These are phyloP conservation scores for Toxotes lorentzi DNA, from an alignment of 2,797 vertebrate species.

Conservation along the genomic window DNA sequence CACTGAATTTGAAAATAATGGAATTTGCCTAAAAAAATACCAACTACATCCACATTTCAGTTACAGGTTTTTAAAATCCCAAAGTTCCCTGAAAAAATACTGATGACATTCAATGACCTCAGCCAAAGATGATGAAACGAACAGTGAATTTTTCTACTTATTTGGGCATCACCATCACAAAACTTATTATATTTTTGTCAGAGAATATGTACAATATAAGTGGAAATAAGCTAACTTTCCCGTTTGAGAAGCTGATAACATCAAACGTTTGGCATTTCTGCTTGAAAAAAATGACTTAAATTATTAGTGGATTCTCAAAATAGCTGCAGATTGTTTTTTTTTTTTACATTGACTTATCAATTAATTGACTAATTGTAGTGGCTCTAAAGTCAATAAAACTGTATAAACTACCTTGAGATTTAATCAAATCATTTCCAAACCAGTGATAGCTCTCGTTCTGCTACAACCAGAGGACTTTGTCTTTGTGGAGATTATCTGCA, in stretches of 20 bases:
- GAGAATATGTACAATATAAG: neutral
- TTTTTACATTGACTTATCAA: neutral
- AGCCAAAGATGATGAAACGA: too few species aligned
- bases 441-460: neutral
- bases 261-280: neutral
- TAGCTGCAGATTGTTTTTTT: neutral
- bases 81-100: too few species aligned
- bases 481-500: conserved; percentile 15
- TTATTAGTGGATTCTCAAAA: neutral
- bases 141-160: too few species aligned
- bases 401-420: neutral
- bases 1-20: too few species aligned
- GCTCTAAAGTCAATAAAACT: neutral
- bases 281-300: neutral
- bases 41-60: too few species aligned
- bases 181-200: too few species aligned
- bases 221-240: neutral
- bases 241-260: neutral
- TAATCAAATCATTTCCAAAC: neutral
- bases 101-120: too few species aligned
- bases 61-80: too few species aligned
- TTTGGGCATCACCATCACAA: too few species aligned
- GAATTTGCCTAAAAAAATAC: too few species aligned
- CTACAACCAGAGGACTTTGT: neutral
- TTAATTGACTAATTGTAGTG: neutral